Conservation (phyloP, 1,140 invertebrate genomes). For the Bombyx mori region ASM3026992v2 NC_085124.1:15482001-15482500, state of each 20-base stretch:
- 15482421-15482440: conserved; percentile 96
- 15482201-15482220: conserved; percentile 96
- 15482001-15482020: conserved; percentile 99
- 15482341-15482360: conserved; percentile 92
- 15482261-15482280: conserved; percentile 94
- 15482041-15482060: conserved; percentile 79
- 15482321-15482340: conserved; percentile 89
- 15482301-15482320: conserved; percentile 84
- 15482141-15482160: conserved; percentile 94
- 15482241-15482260: conserved; percentile 92
- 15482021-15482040: conserved; percentile 95
- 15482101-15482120: conserved; percentile 99
- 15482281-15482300: conserved; percentile 88
- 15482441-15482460: conserved; percentile 89
- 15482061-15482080: conserved; percentile 92
- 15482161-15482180: conserved; percentile 99
- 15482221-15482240: conserved; percentile 97
- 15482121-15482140: conserved; percentile 94
- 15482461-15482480: conserved; percentile 85
- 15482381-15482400: conserved; percentile 97
- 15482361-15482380: conserved; percentile 90
- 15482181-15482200: conserved; percentile 96
- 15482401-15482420: conserved; percentile 97
- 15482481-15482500: conserved; percentile 77
- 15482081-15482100: conserved; percentile 98